Conservation (phyloP, 2,888 invertebrate genomes). For the Cerceris ruficornis region DNA sequence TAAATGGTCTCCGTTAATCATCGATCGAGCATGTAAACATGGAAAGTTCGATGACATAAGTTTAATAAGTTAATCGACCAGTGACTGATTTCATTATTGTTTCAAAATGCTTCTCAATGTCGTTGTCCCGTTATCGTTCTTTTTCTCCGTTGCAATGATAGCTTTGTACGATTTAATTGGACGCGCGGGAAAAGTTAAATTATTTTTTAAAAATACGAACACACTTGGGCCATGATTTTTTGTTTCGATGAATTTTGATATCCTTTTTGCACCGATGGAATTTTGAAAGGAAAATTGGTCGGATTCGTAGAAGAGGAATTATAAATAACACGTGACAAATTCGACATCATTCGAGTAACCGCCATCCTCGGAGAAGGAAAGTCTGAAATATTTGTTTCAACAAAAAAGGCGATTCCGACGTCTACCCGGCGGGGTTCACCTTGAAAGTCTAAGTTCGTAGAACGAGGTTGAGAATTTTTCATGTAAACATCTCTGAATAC, state of each 20-base stretch:
- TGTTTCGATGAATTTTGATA: conserved; percentile 1
- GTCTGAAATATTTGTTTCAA: conserved; percentile 12
- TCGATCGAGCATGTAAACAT: too few relatives aligned
- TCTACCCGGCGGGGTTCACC: conserved; percentile 16
- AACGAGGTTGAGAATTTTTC: not conserved
- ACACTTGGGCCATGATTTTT: conserved; percentile 15
- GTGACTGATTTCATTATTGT: too few relatives aligned
- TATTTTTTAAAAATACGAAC: not conserved
- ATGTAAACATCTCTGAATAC: too few relatives aligned
- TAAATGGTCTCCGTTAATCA: too few relatives aligned
- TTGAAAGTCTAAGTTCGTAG: conserved; percentile 32
- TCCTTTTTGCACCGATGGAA: not conserved
- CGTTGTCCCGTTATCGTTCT: not conserved
- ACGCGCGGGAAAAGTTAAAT: not conserved
- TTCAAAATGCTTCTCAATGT: too few relatives aligned
- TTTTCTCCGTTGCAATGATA: too few relatives aligned
- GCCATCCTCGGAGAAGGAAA: not conserved
- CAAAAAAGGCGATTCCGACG: conserved; percentile 6
- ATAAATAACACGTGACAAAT: conserved; percentile 46
- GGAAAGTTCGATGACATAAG: too few relatives aligned
- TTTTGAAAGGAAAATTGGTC: conserved; percentile 21
- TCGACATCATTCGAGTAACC: conserved; percentile 1
- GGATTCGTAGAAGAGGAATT: conserved; percentile 30
- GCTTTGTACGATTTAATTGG: too few relatives aligned
- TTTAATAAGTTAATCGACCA: too few relatives aligned